phyloP scores from a whole-genome alignment of 2,888 invertebrate genomes.

The Apotomis turbidana region DNA sequence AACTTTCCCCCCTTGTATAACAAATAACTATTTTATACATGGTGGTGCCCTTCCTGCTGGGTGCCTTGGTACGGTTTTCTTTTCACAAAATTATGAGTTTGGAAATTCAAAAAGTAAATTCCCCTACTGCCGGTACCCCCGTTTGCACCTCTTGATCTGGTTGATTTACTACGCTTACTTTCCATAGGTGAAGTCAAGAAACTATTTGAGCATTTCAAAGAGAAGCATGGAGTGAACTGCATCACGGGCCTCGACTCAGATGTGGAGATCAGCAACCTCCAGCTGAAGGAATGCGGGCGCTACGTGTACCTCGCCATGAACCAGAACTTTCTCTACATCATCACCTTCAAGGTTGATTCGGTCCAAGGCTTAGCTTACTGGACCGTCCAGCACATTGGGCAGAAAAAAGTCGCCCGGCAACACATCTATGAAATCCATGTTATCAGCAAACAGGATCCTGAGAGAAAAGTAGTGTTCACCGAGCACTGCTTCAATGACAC shows the following conservation, averaged over 20 bases:
- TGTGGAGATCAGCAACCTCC: constrained; percentile 54
- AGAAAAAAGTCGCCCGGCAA: constrained; percentile 64
- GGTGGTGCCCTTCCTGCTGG: too few relatives aligned
- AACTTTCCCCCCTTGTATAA: too few relatives aligned
- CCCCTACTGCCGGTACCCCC: too few relatives aligned
- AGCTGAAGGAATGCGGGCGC: constrained; percentile 60
- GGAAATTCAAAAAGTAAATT: too few relatives aligned
- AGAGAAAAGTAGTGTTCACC: constrained; percentile 64
- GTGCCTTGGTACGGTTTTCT: too few relatives aligned
- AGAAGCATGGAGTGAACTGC: constrained; percentile 60
- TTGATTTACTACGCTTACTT: neutral
- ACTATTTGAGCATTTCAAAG: constrained; percentile 72
- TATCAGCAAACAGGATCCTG: constrained; percentile 62
- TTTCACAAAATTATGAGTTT: too few relatives aligned
- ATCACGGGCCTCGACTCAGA: constrained; percentile 59
- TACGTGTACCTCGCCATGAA: constrained; percentile 63
- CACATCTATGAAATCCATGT: constrained; percentile 72
- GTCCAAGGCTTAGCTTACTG: constrained; percentile 71
- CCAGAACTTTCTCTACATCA: constrained; percentile 65
- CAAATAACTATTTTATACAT: too few relatives aligned
- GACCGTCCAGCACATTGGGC: constrained; percentile 71
- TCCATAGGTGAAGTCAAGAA: constrained; percentile 53
- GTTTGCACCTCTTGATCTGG: neutral
- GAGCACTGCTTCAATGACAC: constrained; percentile 74
- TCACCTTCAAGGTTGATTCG: constrained; percentile 71